Percentiles rank a stretch among this genome's conserved stretches.
These are phyloP conservation scores for Muscicapa striata DNA, from an alignment of 2,797 vertebrate species.

Conservation along the genomic window DNA sequence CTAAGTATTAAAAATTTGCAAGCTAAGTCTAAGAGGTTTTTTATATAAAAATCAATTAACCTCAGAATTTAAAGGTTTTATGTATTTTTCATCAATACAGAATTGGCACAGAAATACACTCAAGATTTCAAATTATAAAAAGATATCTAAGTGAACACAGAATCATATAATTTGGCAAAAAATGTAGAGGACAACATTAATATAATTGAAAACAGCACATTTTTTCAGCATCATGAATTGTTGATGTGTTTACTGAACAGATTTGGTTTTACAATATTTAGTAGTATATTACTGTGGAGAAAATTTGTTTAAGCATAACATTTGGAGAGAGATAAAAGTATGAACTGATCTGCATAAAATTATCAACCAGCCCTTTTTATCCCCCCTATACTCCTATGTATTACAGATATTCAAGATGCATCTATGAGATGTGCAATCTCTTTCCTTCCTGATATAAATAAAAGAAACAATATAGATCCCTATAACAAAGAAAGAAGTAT, in stretches of 20 bases:
- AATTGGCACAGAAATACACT: neutral
- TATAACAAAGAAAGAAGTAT: neutral
- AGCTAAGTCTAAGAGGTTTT: neutral
- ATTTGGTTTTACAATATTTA: neutral
- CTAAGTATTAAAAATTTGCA: neutral
- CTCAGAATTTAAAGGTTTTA: neutral
- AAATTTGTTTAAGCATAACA: neutral
- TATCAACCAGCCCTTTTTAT: neutral
- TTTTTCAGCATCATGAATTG: neutral
- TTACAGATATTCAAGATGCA: neutral
- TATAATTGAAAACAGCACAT: neutral
- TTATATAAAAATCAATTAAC: neutral
- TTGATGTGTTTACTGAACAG: neutral
- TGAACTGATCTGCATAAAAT: neutral
- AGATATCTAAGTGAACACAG: neutral
- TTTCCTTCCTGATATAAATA: neutral
- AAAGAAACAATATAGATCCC: neutral
- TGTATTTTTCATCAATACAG: neutral
- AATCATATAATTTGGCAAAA: neutral
- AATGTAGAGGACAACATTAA: neutral
- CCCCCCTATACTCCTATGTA: neutral
- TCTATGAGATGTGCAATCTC: neutral
- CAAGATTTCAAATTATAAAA: neutral
- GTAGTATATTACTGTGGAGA: neutral
- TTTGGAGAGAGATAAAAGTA: neutral